Evolutionary conservation across 2,797 vertebrate genomes (phyloP).

Genomic region (Chaenodraco wilsoni): DNA sequence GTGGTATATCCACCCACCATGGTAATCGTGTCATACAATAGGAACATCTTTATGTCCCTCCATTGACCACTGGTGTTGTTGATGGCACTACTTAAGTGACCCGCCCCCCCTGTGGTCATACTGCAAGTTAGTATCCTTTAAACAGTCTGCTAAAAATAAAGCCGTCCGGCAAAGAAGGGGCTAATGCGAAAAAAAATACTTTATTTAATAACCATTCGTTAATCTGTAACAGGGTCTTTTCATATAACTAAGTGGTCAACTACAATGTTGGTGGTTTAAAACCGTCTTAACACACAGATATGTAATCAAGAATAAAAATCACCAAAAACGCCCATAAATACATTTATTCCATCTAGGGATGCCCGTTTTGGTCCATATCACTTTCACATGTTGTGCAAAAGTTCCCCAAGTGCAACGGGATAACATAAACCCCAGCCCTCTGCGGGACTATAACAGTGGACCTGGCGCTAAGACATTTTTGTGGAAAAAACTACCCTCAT

Average conservation of each 20-base stretch:
- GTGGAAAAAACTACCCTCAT: neutral
- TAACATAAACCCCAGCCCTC: slow-evolving; percentile 11
- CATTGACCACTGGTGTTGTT: slow-evolving; percentile 12
- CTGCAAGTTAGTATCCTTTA: slow-evolving; percentile 35
- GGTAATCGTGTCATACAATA: neutral
- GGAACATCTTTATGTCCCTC: slow-evolving; percentile 12
- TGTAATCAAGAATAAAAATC: neutral
- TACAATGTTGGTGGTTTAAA: slow-evolving; percentile 30
- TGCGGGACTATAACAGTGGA: slow-evolving; percentile 3
- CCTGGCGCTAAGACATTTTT: slow-evolving; percentile 1
- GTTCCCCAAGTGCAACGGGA: slow-evolving; percentile 39
- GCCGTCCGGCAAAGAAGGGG: slow-evolving; percentile 16
- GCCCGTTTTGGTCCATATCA: neutral
- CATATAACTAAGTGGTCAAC: slow-evolving; percentile 28
- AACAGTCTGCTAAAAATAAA: slow-evolving; percentile 36
- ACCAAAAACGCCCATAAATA: neutral
- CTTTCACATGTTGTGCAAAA: slow-evolving; percentile 35
- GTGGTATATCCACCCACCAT: neutral
- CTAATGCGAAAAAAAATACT: slow-evolving; percentile 40
- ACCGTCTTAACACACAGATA: slow-evolving; percentile 6
- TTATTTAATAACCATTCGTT: neutral
- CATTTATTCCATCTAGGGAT: neutral
- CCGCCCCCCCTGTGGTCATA: slow-evolving; percentile 60
- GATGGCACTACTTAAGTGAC: slow-evolving; percentile 21
- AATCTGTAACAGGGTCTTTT: slow-evolving; percentile 11